phyloP scores from a whole-genome alignment of 2,888 invertebrate species.

The Aphidius colemani region DNA sequence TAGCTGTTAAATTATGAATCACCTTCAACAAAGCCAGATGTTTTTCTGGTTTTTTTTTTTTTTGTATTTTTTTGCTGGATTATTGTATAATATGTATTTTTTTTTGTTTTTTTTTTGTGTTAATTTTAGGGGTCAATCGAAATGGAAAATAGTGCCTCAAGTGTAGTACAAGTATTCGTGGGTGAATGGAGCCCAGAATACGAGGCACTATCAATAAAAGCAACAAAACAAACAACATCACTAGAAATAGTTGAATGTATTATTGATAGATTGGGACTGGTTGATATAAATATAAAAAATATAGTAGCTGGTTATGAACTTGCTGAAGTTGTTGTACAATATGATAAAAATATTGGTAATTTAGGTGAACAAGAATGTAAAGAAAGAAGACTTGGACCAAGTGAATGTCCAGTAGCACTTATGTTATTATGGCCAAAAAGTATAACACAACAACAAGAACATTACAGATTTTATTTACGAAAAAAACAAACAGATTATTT shows the following conservation, averaged over 20 bases:
- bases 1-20: too few species aligned
- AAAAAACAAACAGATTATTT: conserved; percentile 83
- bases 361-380: conserved; percentile 89
- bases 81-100: too few species aligned
- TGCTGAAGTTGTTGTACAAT: conserved; percentile 78
- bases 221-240: conserved; percentile 88
- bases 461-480: conserved; percentile 79
- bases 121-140: conserved; percentile 36
- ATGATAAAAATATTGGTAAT: conserved; percentile 87
- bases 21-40: too few species aligned
- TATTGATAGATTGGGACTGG: conserved; percentile 72
- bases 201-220: conserved; percentile 88
- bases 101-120: too few species aligned
- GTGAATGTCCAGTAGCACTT: conserved; percentile 80
- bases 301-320: conserved; percentile 70
- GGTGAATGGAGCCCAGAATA: conserved; percentile 86
- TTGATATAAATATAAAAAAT: conserved; percentile 61
- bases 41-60: too few species aligned
- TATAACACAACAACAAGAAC: conserved; percentile 60
- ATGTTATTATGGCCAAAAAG: conserved; percentile 83
- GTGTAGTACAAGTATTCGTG: conserved; percentile 78
- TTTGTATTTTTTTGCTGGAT: too few species aligned
- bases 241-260: conserved; percentile 91
- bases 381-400: conserved; percentile 82
- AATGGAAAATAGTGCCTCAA: conserved; percentile 56